Evolutionary conservation across 2,113 vertebrate genomes (phyloP).

Genomic region (Scytalopus superciliaris): DNA sequence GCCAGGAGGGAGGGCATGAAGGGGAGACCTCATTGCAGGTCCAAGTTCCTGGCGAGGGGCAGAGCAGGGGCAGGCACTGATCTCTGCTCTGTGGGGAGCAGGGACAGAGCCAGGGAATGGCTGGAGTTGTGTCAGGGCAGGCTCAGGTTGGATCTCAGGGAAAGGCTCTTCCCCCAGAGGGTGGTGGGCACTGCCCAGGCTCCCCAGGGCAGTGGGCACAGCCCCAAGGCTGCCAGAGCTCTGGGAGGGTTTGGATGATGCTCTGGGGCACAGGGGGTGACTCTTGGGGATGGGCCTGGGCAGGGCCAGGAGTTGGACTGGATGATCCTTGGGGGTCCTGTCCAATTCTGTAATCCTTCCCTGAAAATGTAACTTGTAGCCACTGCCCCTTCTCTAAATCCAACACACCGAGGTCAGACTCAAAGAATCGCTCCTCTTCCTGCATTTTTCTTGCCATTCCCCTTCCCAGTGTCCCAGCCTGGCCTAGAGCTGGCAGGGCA

Average conservation of each 20-base stretch:
- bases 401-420: background rate
- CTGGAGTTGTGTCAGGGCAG: background rate
- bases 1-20: accelerated
- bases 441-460: background rate
- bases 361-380: accelerated
- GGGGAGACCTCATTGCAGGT: too few relatives aligned
- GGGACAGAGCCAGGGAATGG: too few relatives aligned
- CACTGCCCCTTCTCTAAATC: background rate
- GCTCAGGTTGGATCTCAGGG: background rate
- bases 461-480: background rate
- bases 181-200: background rate
- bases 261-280: background rate
- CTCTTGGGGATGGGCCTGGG: background rate
- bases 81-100: too few relatives aligned
- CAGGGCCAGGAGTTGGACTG: background rate
- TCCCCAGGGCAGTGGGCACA: background rate
- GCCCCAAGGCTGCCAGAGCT: background rate
- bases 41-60: too few relatives aligned
- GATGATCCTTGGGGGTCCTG: background rate
- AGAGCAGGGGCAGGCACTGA: too few relatives aligned
- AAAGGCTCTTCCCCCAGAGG: background rate
- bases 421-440: background rate
- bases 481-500: background rate
- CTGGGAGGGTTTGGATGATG: background rate
- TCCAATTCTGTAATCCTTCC: background rate